Percentiles rank a stretch among this genome's conserved stretches.
Evolutionary conservation across 2,888 invertebrate genomes (phyloP).

Genomic region (Drosophila rubida): DNA sequence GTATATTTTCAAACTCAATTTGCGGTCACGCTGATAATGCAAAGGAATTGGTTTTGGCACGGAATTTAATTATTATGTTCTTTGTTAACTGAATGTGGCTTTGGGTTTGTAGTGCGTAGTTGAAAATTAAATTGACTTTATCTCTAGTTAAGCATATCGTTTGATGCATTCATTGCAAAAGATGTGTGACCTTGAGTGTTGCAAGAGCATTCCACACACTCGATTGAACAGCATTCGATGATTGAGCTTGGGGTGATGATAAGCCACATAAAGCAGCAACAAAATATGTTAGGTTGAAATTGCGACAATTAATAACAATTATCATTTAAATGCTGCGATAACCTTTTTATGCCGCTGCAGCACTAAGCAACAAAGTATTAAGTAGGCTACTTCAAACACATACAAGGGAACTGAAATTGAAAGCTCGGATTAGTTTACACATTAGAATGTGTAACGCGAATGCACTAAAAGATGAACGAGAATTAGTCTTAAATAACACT

Average conservation of each 20-base stretch:
- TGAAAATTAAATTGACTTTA: not conserved
- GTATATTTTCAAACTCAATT: not conserved
- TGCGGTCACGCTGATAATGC: not conserved
- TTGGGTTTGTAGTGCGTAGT: not conserved
- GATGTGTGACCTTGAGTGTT: conserved; percentile 25
- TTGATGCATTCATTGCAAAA: not conserved
- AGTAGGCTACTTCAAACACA: not conserved
- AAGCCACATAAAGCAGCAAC: conserved; percentile 22
- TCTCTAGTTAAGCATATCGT: not conserved
- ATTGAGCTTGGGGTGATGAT: conserved; percentile 18
- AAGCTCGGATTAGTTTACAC: not conserved
- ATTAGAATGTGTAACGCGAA: not conserved
- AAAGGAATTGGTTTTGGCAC: not conserved
- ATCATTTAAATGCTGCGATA: conserved; percentile 57
- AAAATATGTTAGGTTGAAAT: conserved; percentile 39
- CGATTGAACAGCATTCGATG: not conserved
- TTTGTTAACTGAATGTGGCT: not conserved
- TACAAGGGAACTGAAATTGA: not conserved
- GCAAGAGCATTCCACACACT: conserved; percentile 17
- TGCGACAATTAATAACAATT: conserved; percentile 65
- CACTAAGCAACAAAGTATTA: conserved; percentile 17
- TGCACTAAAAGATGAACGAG: not conserved
- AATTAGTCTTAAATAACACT: too few species aligned
- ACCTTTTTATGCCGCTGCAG: conserved; percentile 47
- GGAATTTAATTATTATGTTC: not conserved